A percentile compares a stretch with the other conserved stretches of the same genome.
These are phyloP conservation scores for Burhinus oedicnemus DNA, from an alignment of 2,113 vertebrate species.

Conservation along the genomic window DNA sequence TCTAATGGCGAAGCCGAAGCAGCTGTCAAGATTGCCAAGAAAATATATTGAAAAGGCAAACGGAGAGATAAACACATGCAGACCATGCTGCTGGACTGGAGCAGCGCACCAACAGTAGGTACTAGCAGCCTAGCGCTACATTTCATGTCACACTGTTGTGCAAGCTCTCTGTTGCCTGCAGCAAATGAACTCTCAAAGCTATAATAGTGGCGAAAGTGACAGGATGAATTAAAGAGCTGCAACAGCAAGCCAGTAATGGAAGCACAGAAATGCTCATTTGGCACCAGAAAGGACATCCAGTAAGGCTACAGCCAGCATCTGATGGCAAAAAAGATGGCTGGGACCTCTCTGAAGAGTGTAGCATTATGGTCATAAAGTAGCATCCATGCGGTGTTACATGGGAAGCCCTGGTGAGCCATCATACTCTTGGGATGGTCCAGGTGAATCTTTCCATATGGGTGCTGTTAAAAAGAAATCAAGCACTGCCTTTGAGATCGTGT, in stretches of 20 bases:
- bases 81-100: neutral
- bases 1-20: fast-evolving
- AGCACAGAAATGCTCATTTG: neutral
- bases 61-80: neutral
- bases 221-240: constrained; percentile 36
- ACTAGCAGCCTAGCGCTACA: neutral
- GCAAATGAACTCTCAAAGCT: constrained; percentile 46
- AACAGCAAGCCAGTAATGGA: neutral
- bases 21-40: constrained; percentile 26
- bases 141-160: constrained; percentile 46
- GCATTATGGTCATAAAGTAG: neutral
- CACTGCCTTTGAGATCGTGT: neutral
- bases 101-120: neutral
- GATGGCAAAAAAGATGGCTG: neutral
- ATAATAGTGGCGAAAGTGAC: neutral
- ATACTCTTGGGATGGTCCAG: neutral
- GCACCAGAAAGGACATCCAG: neutral
- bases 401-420: neutral
- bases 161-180: neutral
- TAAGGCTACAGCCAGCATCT: neutral
- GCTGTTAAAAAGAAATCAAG: neutral
- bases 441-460: neutral
- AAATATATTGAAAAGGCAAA: neutral
- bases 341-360: neutral
- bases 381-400: neutral